Evolutionary conservation across 1,140 invertebrate genomes (phyloP), one percentile per base, ranked within the genome.

Genomic region (Gonioctena quinquepunctata): DNA sequence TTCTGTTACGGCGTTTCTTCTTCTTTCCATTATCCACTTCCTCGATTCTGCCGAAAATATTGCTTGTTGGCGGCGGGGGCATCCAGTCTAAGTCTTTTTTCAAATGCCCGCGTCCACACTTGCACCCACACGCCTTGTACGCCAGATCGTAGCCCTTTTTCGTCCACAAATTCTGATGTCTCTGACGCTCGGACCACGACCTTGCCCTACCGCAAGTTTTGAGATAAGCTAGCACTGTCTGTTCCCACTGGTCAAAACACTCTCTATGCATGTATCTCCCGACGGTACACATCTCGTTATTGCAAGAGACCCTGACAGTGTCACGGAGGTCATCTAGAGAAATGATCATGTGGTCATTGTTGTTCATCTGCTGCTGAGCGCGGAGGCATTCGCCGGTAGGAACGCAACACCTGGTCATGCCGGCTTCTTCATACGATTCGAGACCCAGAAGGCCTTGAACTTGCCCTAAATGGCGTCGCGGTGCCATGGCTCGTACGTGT

Each of bases 141-240:
- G 95, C 94, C 80, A 97, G 85, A 83, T 99, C 96, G 85, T 97
- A 98, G 11, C 96, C 96, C 83, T 97, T 97, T 84, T 98, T 97
- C 42, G 96, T 97, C 96, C 96, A 99, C 65, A 99, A 85, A 82
- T 98, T 97, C 84, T 98, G 96, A 72, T 94, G 89, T 16, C 96
- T 88, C 83, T 98, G 96, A 54, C 95, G 88, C 81, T 98, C 96
- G 22, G 94, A 96, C 96, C 96, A 98, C 62, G 92, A 94, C 16
- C 96, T 88, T 1, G 95, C 95, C 16, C 96, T 85, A 11, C 95
- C 95, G 84, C 93, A 95, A 5, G 92, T 92, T 80, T 96, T 94
- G 52, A 98, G 87, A 79, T 94, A 96, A 28, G 91, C 90, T 68
- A 97, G 87, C 16, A 98, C 92, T 4, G 90, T 88, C 81, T 92